Evolutionary conservation across 30 jellyfish, hydroid and myxozoan species (phyloP), one percentile per base, ranked within the genome.

Genomic region (Cassiopea andromeda): DNA sequence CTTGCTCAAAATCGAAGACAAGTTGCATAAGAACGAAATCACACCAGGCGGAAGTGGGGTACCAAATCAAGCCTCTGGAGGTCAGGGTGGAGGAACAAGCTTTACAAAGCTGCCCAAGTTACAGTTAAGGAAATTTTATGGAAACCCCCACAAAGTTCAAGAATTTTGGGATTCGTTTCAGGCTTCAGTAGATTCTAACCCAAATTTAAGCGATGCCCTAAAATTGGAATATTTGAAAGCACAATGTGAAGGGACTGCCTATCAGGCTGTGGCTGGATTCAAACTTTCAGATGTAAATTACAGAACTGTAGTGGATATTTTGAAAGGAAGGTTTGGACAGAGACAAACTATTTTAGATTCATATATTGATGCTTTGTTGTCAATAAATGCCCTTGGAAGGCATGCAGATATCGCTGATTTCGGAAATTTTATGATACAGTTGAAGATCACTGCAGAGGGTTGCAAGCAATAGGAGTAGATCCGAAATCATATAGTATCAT

Each of bases 111-210:
- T 85, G 44, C 81, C 93, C 59, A 48, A 44, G 44, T 83, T 67
- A n/a, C 68, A 38, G 48, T 69, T 12, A 83, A 70, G 75, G 2
- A 71, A 1, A 44, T 68, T 69, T 18, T 67, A 2, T 18, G 60
- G 71, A 71, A 69, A 44, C 61, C 57, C 69, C 73, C 46, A n/a
- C 44, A 83, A 69, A 3, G 68, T 48, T 27, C 73, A 83, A 45
- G 48, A 69, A 61, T 67, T 83, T 83, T 83, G 92, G 87, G 92
- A 83, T 49, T 67, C 92, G 6, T 67, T 67, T 71, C 73, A 45
- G 10, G 92, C 90, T 49, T 15, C 71, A 10, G 81, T 81, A 13
- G 90, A 81, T 45, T 60, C 81, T 66, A 58, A 1, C 82, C 90
- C 82, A 1, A 60, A 66, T 81, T 59, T 58, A 60, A 60, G 82